phyloP scores from a whole-genome alignment of 2,888 invertebrate genomes.

The Drosophila demipolita region DNA sequence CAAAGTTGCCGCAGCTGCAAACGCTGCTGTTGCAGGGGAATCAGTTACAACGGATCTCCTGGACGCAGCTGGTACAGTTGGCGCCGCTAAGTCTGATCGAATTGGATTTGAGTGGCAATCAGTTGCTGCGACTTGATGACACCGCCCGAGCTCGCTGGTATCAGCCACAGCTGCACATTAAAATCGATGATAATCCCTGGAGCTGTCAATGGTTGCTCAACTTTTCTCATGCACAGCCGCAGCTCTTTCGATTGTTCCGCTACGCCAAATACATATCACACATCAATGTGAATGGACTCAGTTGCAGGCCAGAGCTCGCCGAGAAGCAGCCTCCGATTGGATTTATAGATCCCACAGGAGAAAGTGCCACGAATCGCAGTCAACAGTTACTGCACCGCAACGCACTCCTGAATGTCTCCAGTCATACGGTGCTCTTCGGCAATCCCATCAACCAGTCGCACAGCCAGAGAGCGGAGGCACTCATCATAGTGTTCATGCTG shows the following conservation, averaged over 20 bases:
- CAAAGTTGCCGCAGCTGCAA: conserved; percentile 57
- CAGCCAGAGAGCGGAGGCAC: conserved; percentile 81
- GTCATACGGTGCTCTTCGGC: conserved; percentile 77
- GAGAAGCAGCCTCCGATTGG: conserved; percentile 22
- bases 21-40: conserved; percentile 68
- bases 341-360: background rate
- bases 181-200: conserved; percentile 83
- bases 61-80: conserved; percentile 49
- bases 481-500: conserved; percentile 83
- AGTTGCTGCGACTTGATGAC: conserved; percentile 54
- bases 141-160: conserved; percentile 27
- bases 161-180: conserved; percentile 61
- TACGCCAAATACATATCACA: conserved; percentile 83
- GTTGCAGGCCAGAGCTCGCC: conserved; percentile 70
- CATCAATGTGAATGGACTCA: conserved; percentile 84
- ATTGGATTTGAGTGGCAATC: conserved; percentile 72
- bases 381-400: conserved; percentile 13
- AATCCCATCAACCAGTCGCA: conserved; percentile 77
- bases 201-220: conserved; percentile 83
- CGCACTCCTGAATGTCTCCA: conserved; percentile 62
- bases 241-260: conserved; percentile 80
- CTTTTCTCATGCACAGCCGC: conserved; percentile 78
- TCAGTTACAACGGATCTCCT: conserved; percentile 59
- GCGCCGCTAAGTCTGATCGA: conserved; percentile 31
- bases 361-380: conserved; percentile 9